Evolutionary conservation across 2,888 invertebrate species (phyloP).

Genomic region (Boloria euphrosyne): DNA sequence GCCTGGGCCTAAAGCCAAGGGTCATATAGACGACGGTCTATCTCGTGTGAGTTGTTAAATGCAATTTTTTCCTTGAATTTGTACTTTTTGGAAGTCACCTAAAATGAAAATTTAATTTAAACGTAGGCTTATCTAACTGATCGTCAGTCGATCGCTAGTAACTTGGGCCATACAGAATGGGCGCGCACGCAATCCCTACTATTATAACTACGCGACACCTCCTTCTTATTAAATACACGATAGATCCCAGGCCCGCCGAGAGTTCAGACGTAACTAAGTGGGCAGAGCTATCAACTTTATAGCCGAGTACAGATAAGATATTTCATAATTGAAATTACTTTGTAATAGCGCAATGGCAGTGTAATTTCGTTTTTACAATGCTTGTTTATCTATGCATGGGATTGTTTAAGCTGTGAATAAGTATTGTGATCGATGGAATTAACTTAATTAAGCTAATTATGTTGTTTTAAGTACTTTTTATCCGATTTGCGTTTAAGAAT

Average conservation of each 20-base stretch:
- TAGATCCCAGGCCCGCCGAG: conserved; percentile 54
- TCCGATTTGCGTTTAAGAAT: neutral
- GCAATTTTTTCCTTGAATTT: no score
- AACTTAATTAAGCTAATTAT: neutral
- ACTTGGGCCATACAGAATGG: conserved; percentile 52
- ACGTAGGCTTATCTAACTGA: neutral
- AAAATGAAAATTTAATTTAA: conserved; percentile 10
- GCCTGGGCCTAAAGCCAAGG: no score
- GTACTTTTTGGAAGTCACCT: neutral
- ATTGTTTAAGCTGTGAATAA: neutral
- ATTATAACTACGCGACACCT: conserved; percentile 63
- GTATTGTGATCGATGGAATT: neutral
- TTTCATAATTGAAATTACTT: conserved; percentile 46
- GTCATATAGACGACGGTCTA: no score
- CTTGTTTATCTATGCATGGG: conserved; percentile 1
- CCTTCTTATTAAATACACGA: conserved; percentile 70
- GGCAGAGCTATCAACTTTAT: conserved; percentile 40
- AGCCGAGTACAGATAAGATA: conserved; percentile 38
- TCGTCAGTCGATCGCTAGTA: conserved; percentile 19
- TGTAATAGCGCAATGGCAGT: conserved; percentile 39
- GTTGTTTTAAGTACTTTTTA: neutral
- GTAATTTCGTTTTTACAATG: conserved; percentile 31
- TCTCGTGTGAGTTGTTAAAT: no score
- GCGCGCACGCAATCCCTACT: conserved; percentile 60
- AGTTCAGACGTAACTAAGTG: conserved; percentile 48